Evolutionary conservation across 92 coral and sea anemone species (phyloP), one percentile per base, ranked within the genome.

Genomic region (Desmophyllum pertusum): DNA sequence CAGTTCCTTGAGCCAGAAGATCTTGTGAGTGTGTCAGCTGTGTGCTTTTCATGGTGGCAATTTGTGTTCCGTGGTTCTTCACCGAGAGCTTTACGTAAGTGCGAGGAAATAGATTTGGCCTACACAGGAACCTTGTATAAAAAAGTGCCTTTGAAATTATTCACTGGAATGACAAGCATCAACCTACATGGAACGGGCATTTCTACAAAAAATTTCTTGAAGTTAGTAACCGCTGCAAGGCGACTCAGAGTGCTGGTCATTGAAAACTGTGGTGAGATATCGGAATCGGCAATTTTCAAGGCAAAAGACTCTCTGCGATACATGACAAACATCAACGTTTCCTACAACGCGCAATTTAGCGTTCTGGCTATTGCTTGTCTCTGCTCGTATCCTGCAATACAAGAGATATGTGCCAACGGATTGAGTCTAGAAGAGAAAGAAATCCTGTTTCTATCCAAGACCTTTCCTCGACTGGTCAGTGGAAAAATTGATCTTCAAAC

Each of bases 1-100:
- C 51, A 37, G 76, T 71, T 3, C 76, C 76, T 71, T 39, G 50
- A 19, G 15, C 76, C 52, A 25, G 46, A 19, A 35, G 76, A 71
- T 10, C 76, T 71, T 23, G n/a, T 71, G 9, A 30, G 40, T 5
- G 38, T 65, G 8, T 65, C 71, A 18, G 18, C 30, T 38, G 76
- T 71, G 76, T 71, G 76, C n/a, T 43, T 14, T 71, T 29, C 76
- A 11, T 71, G 76, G 76, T 71, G 76, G 76, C 8, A 71, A 21
- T 7, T 71, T 39, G 19, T 71, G 3, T 71, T 71, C 41, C 19
- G 53, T 19, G 36, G 23, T 40, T n/a, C n/a, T n/a, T n/a, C n/a
- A 39, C 19, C 76, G 52, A 10, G n/a, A 39, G 76, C 8, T 71
- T 71, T 7, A 71, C n/a, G n/a, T n/a, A 39, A 38, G 30, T 71